Percentiles rank a stretch among this genome's conserved stretches.
These are phyloP conservation scores for Dorcus hopei DNA, from an alignment of 2,888 invertebrate species.

Conservation along the genomic window DNA sequence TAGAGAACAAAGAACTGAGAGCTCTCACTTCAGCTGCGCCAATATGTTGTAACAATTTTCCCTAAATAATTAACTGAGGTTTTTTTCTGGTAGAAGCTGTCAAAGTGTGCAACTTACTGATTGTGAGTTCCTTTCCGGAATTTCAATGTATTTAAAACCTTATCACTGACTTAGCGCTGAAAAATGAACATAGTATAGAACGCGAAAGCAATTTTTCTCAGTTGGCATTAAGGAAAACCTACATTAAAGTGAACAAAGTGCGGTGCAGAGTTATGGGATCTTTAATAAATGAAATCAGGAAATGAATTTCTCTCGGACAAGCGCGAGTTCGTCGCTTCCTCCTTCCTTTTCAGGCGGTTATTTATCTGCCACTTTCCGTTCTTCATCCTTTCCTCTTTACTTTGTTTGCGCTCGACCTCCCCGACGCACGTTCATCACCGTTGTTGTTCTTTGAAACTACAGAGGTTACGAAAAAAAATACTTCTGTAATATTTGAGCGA, in stretches of 20 bases:
- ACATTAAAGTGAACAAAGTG: constrained; percentile 38
- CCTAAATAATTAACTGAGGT: too few species aligned
- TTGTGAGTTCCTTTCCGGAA: too few species aligned
- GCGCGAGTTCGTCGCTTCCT: constrained; percentile 46
- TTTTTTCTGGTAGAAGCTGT: too few species aligned
- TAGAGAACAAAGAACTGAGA: background rate
- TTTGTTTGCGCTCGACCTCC: constrained; percentile 13
- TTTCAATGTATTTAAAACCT: too few species aligned
- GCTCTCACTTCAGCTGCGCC: background rate
- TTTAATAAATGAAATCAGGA: constrained; percentile 50
- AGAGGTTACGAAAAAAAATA: too few species aligned
- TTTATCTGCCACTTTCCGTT: constrained; percentile 48
- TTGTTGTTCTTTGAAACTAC: background rate
- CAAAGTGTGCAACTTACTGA: too few species aligned
- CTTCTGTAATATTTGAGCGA: background rate
- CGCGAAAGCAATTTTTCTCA: too few species aligned
- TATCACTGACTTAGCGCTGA: too few species aligned
- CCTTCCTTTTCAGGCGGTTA: constrained; percentile 46
- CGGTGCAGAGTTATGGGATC: constrained; percentile 41
- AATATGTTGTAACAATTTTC: background rate
- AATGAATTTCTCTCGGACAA: constrained; percentile 47
- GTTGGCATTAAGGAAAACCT: constrained; percentile 10
- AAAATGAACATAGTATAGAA: too few species aligned
- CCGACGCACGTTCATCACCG: background rate
- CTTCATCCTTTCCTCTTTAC: constrained; percentile 22